Percentiles rank a stretch among this genome's conserved stretches.
Conservation (phyloP, 2,797 vertebrate species). For the Hoplostethus atlanticus region DNA sequence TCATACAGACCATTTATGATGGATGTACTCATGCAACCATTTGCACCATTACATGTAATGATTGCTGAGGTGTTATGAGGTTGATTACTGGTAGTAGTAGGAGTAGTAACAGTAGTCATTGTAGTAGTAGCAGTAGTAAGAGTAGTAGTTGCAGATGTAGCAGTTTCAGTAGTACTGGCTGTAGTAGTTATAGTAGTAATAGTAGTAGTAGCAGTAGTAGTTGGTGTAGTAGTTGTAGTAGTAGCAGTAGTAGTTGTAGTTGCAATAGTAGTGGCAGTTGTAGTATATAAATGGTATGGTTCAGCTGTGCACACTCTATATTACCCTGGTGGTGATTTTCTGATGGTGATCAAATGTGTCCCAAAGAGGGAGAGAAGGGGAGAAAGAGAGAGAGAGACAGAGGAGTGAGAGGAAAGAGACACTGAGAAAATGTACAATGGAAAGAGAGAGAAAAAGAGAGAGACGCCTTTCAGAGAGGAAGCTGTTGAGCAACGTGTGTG, state of each 20-base stretch:
- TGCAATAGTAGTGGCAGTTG: too few relatives aligned
- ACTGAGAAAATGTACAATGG: background rate
- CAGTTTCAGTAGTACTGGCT: too few relatives aligned
- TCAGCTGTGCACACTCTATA: conserved; percentile 25
- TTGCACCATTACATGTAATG: conserved; percentile 31
- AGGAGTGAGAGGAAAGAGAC: conserved; percentile 52
- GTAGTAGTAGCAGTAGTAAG: too few relatives aligned
- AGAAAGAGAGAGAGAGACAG: conserved; percentile 44
- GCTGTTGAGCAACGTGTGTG: conserved; percentile 70
- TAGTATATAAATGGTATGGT: conserved; percentile 23
- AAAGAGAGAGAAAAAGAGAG: conserved; percentile 50
- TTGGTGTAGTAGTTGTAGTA: too few relatives aligned
- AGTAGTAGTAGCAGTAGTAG: too few relatives aligned
- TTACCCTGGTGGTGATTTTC: conserved; percentile 38
- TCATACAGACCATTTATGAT: conserved; percentile 22
- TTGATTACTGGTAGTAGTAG: too few relatives aligned
- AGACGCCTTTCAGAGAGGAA: background rate
- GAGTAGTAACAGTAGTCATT: too few relatives aligned
- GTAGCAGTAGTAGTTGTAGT: too few relatives aligned
- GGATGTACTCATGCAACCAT: conserved; percentile 36
- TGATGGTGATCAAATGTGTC: conserved; percentile 67
- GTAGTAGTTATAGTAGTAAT: too few relatives aligned
- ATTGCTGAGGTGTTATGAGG: too few relatives aligned
- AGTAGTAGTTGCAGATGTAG: too few relatives aligned
- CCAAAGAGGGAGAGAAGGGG: background rate